phyloP scores from a whole-genome alignment of 1,140 invertebrate genomes.

The Vanessa atalanta region DNA sequence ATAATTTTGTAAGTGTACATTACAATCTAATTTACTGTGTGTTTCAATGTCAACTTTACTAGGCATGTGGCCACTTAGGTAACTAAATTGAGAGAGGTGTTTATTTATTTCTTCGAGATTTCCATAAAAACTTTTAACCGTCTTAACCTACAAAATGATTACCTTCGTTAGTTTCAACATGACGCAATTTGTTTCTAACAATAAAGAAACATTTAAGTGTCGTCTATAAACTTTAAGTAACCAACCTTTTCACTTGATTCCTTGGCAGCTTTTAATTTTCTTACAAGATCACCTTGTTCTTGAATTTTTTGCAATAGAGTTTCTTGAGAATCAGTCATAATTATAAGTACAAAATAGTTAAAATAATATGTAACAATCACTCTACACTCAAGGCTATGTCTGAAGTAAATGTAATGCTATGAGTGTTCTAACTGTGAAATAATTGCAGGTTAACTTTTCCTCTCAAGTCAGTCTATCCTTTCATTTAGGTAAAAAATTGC shows the following conservation, averaged over 20 bases:
- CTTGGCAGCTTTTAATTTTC: slow-evolving; percentile 90
- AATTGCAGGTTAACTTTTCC: slow-evolving; percentile 64
- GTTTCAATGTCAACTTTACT: slow-evolving; percentile 79
- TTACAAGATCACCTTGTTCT: slow-evolving; percentile 89
- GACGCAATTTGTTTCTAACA: slow-evolving; percentile 46
- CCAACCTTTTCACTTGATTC: slow-evolving; percentile 86
- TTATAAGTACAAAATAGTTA: slow-evolving; percentile 35
- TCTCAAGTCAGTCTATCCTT: slow-evolving; percentile 45
- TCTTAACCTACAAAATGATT: slow-evolving; percentile 65
- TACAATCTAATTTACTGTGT: slow-evolving; percentile 66
- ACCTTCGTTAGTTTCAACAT: slow-evolving; percentile 39
- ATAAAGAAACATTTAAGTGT: not conserved
- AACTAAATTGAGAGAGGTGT: slow-evolving; percentile 81
- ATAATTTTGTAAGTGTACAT: slow-evolving; percentile 67
- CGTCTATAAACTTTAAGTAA: slow-evolving; percentile 33
- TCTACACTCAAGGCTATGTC: slow-evolving; percentile 49
- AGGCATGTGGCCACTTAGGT: slow-evolving; percentile 81
- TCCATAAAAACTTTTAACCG: slow-evolving; percentile 39
- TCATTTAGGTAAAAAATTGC: slow-evolving; percentile 50
- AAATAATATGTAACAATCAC: slow-evolving; percentile 26
- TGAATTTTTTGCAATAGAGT: slow-evolving; percentile 86
- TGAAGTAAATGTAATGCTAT: slow-evolving; percentile 45
- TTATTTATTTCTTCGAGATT: slow-evolving; percentile 62
- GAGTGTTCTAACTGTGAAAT: slow-evolving; percentile 47
- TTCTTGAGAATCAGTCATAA: slow-evolving; percentile 73